Percentiles rank a stretch among this genome's conserved stretches.
Evolutionary conservation across 2,888 invertebrate genomes (phyloP).

Genomic region (Tinea pellionella): DNA sequence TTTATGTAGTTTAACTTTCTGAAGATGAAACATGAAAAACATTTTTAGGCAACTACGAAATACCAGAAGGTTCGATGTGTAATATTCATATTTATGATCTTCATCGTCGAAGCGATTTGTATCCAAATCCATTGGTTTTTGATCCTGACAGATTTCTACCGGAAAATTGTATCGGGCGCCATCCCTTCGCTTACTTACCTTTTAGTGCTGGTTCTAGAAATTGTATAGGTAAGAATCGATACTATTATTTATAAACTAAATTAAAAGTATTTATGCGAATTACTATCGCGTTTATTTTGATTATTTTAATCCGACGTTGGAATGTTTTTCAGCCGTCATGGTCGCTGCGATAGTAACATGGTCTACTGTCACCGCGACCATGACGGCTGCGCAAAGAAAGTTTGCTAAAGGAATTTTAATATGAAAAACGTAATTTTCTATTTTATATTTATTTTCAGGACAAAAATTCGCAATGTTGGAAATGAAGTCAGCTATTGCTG

Average conservation of each 20-base stretch:
- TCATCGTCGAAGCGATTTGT: constrained; percentile 72
- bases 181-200: constrained; percentile 73
- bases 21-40: background rate
- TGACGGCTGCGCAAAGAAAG: too few species aligned
- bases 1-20: background rate
- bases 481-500: constrained; percentile 45
- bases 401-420: too few species aligned
- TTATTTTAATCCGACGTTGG: too few species aligned
- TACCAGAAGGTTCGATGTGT: constrained; percentile 57
- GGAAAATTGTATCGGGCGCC: constrained; percentile 58
- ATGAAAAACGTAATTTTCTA: too few species aligned
- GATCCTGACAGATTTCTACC: constrained; percentile 78
- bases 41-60: constrained; percentile 39
- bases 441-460: too few species aligned
- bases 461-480: constrained; percentile 55
- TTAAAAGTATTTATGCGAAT: too few species aligned
- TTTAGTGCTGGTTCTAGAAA: constrained; percentile 78
- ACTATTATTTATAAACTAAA: background rate
- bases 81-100: constrained; percentile 69
- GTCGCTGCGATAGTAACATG: too few species aligned
- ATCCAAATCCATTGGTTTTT: constrained; percentile 74
- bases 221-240: constrained; percentile 67
- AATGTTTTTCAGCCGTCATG: too few species aligned
- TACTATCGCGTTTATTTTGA: too few species aligned
- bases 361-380: too few species aligned